Percentiles rank a stretch among this genome's conserved stretches.
phyloP scores from a whole-genome alignment of 64 coral and sea anemone genomes.

The Trachythela sp. region DNA sequence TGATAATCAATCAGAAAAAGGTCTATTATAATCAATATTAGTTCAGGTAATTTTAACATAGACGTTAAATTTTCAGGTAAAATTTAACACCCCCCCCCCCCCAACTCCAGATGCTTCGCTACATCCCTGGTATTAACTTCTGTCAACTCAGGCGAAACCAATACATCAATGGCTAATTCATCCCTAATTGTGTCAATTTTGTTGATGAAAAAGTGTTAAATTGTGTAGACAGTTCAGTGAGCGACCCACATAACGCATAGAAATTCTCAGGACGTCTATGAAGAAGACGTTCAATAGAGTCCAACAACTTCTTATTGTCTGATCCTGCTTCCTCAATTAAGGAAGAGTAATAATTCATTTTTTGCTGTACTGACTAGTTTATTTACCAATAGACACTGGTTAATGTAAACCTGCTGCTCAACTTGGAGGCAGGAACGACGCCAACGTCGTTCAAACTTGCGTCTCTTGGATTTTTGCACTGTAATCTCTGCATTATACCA shows the following conservation, averaged over 20 bases:
- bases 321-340: slow-evolving; percentile 24
- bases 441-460: slow-evolving; percentile 18
- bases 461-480: background rate
- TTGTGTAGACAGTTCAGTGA: background rate
- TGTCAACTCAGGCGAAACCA: background rate
- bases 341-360: slow-evolving; percentile 36
- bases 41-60: no score
- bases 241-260: background rate
- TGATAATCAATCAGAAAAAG: no score
- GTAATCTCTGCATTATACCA: background rate
- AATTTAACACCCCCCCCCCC: no score
- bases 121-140: no score
- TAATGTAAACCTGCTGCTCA: no score
- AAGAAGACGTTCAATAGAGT: slow-evolving; percentile 6
- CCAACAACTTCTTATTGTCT: slow-evolving; percentile 15
- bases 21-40: no score
- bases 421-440: background rate
- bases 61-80: no score
- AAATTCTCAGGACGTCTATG: slow-evolving; percentile 18
- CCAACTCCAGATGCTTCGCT: no score
- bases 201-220: slow-evolving; percentile 21
- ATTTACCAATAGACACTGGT: slow-evolving; percentile 7
- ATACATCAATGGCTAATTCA: background rate
- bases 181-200: slow-evolving; percentile 17
- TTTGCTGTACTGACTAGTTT: slow-evolving; percentile 6